Evolutionary conservation across 1,140 invertebrate genomes (phyloP), one percentile per base, ranked within the genome.

Genomic region (Drosophila guanche): DNA sequence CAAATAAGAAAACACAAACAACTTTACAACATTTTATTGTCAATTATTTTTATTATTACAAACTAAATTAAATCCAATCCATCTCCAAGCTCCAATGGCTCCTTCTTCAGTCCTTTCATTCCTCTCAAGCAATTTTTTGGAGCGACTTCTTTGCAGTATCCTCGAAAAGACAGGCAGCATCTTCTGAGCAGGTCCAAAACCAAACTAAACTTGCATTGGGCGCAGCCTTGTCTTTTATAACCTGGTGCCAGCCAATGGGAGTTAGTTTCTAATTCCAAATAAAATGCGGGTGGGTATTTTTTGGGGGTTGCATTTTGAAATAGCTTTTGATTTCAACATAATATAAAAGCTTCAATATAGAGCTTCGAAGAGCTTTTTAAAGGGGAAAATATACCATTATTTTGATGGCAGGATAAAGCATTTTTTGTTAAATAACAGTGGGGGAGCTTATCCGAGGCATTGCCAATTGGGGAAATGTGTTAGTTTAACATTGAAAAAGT

Each of bases 131-230:
- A 20, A 20, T 20, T 20, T 20, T 20, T 1, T 37, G 33, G 3
- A 12, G 33, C 33, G 2, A 10, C 3, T 3, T 33, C 29, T 10
- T 6, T 5, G 5, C 25, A 27, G 25, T 27, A 27, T 5, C 25
- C 25, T 6, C 25, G 5, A 27, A 27, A 27, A 27, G 25, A 27
- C 25, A 4, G 3, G 45, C 66, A 55, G 46, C 70, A 67, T 46
- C 16, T 25, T 51, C 23, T 54, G 46, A 45, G 22, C 51, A 50
- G 42, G 16, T 33, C 23, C 47, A 60, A 48, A 54, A 10, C 23
- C 37, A 22, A 85, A 79, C 71, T 84, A 57, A 76, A 66, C 77
- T 74, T 86, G 76, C 70, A 85, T 86, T 85, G 81, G 81, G 53
- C 33, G 51, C 55, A 37, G 58, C 73, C 29, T 37, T 56, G 37